Base-by-base conservation (phyloP, 2,113 vertebrate genomes). In the Holacanthus passer region DNA sequence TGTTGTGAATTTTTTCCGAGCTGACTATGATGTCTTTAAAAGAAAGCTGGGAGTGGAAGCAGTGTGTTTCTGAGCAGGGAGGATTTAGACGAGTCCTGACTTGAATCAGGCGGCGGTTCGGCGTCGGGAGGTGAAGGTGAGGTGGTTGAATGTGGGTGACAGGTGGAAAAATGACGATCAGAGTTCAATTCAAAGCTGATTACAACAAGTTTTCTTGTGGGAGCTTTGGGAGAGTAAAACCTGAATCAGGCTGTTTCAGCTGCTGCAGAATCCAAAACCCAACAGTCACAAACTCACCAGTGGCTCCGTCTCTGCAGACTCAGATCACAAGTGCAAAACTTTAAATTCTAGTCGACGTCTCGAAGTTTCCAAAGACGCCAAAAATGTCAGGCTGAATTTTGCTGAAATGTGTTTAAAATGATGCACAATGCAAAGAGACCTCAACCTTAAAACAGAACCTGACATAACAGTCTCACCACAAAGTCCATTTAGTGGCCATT, bases 121-220 rank as follows among this genome's bases (percentile, higher is more conserved):
- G 19, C 31, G 59, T 2, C 9, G 50, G 27, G 32, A 73, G 0
- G 41, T 13, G 16, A 6, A 67, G 52, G 37, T 60, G 64, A 13
- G 9, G 20, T 8, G 24, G 17, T 3, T 52, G 73, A 71, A 59
- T 24, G 59, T 64, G 31, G 17, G 52, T 53, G 77, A 65, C 73
- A 24, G 45, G 59, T 9, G 59, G 22, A 31, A 37, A 76, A 78
- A 14, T 35, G 66, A 70, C 35, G 7, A 69, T 68, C 71, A 73
- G 73, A 48, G 62, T n/a, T 41, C n/a, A 53, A 2, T 53, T 20
- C 8, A 0, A 2, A 41, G 55, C 37, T 63, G 56, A 64, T 64
- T 43, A 53, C 9, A 43, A 27, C 12, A 17, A 29, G 41, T 47
- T 2, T 29, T 32, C 4, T 2, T 5, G 24, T 3, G 5, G 16